A percentile compares a stretch with the other conserved stretches of the same genome.
These are phyloP conservation scores for Cercopithecus mona DNA, from an alignment of 2,113 vertebrate genomes.

Conservation along the genomic window DNA sequence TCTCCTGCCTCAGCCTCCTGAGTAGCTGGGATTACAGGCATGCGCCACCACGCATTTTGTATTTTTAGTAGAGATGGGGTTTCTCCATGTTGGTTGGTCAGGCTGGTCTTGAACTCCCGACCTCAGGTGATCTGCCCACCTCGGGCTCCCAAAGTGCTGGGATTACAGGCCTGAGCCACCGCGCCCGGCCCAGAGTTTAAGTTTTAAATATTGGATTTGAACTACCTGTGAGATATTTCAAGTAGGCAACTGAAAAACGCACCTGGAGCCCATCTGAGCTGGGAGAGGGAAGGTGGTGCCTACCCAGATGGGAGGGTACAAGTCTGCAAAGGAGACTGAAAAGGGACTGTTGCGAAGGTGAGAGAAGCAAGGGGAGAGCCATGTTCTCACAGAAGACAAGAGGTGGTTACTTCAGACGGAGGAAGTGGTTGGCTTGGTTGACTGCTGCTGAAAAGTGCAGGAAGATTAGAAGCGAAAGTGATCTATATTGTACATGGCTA, in stretches of 20 bases:
- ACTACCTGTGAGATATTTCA: neutral
- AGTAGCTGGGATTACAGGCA: too few species aligned
- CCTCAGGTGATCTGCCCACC: too few species aligned
- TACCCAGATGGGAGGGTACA: neutral
- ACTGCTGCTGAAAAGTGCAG: neutral
- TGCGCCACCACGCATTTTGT: too few species aligned
- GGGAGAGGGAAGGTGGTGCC: accelerated
- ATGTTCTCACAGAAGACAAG: neutral
- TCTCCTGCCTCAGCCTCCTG: too few species aligned
- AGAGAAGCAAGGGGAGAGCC: neutral
- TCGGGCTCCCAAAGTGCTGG: too few species aligned
- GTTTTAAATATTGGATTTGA: neutral
- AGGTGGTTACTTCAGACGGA: neutral
- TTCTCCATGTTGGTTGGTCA: too few species aligned
- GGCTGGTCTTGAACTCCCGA: too few species aligned
- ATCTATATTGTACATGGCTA: neutral
- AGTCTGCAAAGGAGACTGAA: neutral
- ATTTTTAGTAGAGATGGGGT: too few species aligned
- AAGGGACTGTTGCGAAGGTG: neutral
- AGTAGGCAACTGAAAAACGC: neutral
- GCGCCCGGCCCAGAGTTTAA: neutral
- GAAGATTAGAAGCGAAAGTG: neutral
- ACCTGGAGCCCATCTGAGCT: neutral
- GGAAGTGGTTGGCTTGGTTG: constrained; percentile 21
- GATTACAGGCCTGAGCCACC: too few species aligned